Conservation (phyloP, 2,888 invertebrate species). For the Toxonevra muliebris region DNA sequence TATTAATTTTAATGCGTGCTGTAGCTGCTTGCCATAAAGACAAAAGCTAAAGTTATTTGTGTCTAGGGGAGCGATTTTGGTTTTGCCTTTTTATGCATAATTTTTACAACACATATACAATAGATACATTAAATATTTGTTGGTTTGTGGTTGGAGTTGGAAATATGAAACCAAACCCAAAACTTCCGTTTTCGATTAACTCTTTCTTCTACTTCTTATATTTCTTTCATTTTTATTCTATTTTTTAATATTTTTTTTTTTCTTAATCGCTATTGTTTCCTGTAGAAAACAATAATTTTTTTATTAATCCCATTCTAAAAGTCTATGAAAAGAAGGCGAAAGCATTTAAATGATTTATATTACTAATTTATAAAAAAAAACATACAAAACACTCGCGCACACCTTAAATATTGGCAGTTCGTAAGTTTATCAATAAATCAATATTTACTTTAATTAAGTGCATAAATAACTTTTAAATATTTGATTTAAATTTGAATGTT, state of each 20-base stretch:
- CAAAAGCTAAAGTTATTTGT: no score
- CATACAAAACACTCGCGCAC: background rate
- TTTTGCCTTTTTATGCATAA: no score
- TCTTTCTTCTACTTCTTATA: no score
- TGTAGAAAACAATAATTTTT: conserved; percentile 4
- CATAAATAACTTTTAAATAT: conserved; percentile 19
- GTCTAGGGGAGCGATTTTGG: no score
- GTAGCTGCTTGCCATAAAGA: no score
- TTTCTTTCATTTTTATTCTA: background rate
- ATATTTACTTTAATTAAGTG: conserved; percentile 23
- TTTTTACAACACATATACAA: no score
- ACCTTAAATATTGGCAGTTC: conserved; percentile 17
- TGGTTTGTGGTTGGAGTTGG: no score
- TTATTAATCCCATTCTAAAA: background rate
- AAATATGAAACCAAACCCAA: conserved; percentile 20
- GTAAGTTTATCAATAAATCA: conserved; percentile 25
- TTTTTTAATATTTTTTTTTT: background rate
- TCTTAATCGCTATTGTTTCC: background rate
- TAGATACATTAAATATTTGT: no score
- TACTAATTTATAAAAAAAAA: conserved; percentile 14
- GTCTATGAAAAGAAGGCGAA: background rate
- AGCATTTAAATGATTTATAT: conserved; percentile 21
- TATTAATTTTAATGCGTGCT: no score
- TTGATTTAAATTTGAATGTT: background rate
- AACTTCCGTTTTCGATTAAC: conserved; percentile 17